Base-by-base conservation (phyloP, 2,888 invertebrate species). In the Drosophila suboccidentalis region DNA sequence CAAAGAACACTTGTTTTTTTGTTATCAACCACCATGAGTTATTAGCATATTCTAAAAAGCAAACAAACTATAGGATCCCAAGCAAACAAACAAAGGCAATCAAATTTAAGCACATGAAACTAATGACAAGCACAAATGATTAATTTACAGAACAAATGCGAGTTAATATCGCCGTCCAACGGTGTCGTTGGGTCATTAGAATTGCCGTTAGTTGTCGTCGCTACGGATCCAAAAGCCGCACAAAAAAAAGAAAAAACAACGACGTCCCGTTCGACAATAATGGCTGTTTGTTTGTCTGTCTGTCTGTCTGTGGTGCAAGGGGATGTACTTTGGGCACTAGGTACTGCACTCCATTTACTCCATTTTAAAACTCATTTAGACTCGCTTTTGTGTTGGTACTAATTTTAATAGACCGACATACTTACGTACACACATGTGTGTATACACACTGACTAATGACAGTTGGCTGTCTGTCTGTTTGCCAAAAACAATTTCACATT, bases 301-400 rank as follows among this genome's bases (percentile, higher is more conserved):
- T 54, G 72, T 66, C 54, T 32, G 41, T 46, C 32, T 47, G 46
- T 46, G 61, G n/a, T 54, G 55, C 44, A 36, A 47, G 41, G 57
- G 57, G 58, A 32, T 62, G 61, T 43, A 57, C 17, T 17, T 36
- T 34, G 3, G 54, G 8, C 32, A 32, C 54, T 36, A 32, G 43
- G 41, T 34, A 58, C 57, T 55, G 63, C 69, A 73, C 75, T 72
- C 78, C 82, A 78, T 77, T 89, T 86, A 84, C 89, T 89, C 79
- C 84, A 86, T 87, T 86, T 86, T 88, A 74, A 81, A 87, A 77
- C 76, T 75, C 76, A 83, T 85, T 86, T 86, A 39, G 75, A 55
- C 22, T 46, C 26, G 50, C 22, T 50, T 36, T 50, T 50, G 57
- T 76, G 65, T 51, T 26, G 26, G 29, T 29, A 69, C 69, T 65